phyloP scores from a whole-genome alignment of 2,113 vertebrate genomes.

The Heterotis niloticus region DNA sequence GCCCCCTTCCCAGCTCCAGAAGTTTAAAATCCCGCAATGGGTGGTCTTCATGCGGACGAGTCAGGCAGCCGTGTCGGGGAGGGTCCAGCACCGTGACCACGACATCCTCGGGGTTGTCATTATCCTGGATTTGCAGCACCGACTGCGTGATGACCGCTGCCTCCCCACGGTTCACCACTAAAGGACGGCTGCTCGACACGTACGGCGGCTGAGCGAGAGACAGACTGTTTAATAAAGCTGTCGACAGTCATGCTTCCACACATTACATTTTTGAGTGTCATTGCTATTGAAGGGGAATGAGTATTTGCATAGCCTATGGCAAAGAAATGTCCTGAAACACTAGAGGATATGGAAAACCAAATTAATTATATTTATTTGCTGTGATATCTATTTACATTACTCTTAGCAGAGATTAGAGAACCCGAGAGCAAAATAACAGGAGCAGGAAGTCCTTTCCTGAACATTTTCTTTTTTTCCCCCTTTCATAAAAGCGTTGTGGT shows the following conservation, averaged over 20 bases:
- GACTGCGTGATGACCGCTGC: conserved; percentile 57
- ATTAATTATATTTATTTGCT: not conserved
- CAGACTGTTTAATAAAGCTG: not conserved
- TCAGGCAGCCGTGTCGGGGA: conserved; percentile 71
- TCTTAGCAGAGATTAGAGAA: not conserved
- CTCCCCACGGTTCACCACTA: conserved; percentile 63
- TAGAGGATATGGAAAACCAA: not conserved
- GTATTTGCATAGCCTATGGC: not conserved
- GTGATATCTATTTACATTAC: not conserved
- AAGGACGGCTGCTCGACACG: conserved; percentile 68
- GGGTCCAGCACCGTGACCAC: conserved; percentile 73
- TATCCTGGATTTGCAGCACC: conserved; percentile 74
- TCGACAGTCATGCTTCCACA: not conserved
- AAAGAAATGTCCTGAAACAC: too few species aligned
- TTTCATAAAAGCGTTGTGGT: not conserved
- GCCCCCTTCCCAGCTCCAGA: conserved; percentile 65
- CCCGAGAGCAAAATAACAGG: not conserved
- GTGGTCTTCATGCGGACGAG: conserved; percentile 46
- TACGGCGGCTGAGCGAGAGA: conserved; percentile 69
- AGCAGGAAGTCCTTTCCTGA: not conserved
- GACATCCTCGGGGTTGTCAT: conserved; percentile 81
- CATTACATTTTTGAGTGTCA: not conserved
- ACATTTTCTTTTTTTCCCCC: too few species aligned
- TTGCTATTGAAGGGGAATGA: not conserved
- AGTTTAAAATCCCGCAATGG: conserved; percentile 61